Base-by-base conservation (phyloP, 2,113 vertebrate species). In the Carassius carassius region DNA sequence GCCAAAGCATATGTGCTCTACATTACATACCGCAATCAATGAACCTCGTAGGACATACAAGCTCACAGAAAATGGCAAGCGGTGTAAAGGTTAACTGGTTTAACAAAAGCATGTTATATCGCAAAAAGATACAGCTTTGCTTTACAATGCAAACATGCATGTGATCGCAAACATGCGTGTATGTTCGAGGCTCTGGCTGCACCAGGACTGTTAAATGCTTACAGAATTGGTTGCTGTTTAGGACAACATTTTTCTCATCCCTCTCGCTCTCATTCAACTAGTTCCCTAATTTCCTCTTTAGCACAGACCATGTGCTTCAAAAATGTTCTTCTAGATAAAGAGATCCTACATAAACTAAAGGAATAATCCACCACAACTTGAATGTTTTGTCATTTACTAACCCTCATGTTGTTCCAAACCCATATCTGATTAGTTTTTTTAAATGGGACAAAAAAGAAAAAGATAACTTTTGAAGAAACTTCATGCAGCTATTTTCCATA, bases 81-180 rank as follows among this genome's bases (percentile, higher is more conserved):
- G 2, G 19, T 60, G 37, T 37, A n/a, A n/a, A 58, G 37, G 69
- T 78, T 35, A n/a, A 58, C 35, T 23, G 76, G 10, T 35, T 11
- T 78, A 35, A 58, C 0, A 4, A 56, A 17, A 76, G 47, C 16
- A 76, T 29, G 74, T 78, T 58, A 78, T 29, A n/a, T 58, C 19
- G 11, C 51, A 19, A 35, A 54, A 58, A 58, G 10, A 62, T 41
- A 78, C 44, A 62, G 32, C 56, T 32, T 19, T 78, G 32, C 56
- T 32, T 21, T 78, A 78, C 75, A 44, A 14, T 79, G 56, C 77
- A 79, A 23, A 44, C 77, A 79, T 63, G 56, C 77, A 44, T 44
- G 56, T 21, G 21, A 56, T 51, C 70, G 13, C 70, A 44, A 14
- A 44, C 70, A 4, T 73, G 21, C 70, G 23, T 47, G 37, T 11